These are phyloP conservation scores for Drosophila colorata DNA, from an alignment of 2,888 invertebrate genomes.

Conservation along the genomic window DNA sequence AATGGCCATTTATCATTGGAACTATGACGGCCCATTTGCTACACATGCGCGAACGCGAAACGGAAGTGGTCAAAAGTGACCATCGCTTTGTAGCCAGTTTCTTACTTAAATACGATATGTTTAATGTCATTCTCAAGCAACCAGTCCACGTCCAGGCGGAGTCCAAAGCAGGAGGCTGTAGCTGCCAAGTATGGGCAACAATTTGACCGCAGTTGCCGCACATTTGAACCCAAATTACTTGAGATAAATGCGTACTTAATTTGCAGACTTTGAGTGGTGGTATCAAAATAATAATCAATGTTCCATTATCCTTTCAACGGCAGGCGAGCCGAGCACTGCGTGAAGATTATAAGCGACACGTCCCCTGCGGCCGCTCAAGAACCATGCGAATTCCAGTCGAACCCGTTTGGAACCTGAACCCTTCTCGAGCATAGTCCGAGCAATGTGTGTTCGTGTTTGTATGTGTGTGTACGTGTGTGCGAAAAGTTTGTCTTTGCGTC, in stretches of 20 bases:
- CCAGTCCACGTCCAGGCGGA: conserved; percentile 30
- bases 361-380: conserved; percentile 39
- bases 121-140: conserved; percentile 69
- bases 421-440: conserved; percentile 28
- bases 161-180: conserved; percentile 34
- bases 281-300: conserved; percentile 79
- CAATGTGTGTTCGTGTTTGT: not conserved
- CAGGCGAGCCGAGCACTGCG: conserved; percentile 60
- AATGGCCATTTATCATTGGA: conserved; percentile 73
- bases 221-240: conserved; percentile 79
- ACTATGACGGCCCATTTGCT: conserved; percentile 75
- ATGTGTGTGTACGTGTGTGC: conserved; percentile 48
- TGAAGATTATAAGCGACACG: conserved; percentile 76
- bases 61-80: conserved; percentile 65
- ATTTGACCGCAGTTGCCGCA: conserved; percentile 79
- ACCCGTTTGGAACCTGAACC: conserved; percentile 61
- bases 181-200: conserved; percentile 65
- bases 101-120: conserved; percentile 46
- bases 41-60: conserved; percentile 57
- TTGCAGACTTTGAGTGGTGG: conserved; percentile 79
- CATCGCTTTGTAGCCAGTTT: conserved; percentile 64
- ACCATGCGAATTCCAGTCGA: conserved; percentile 65
- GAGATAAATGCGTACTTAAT: conserved; percentile 79
- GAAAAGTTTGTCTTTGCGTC: conserved; percentile 63
- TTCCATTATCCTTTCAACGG: conserved; percentile 72